Conservation (phyloP, 2,888 invertebrate genomes). For the Mesorhabditis belari region DNA sequence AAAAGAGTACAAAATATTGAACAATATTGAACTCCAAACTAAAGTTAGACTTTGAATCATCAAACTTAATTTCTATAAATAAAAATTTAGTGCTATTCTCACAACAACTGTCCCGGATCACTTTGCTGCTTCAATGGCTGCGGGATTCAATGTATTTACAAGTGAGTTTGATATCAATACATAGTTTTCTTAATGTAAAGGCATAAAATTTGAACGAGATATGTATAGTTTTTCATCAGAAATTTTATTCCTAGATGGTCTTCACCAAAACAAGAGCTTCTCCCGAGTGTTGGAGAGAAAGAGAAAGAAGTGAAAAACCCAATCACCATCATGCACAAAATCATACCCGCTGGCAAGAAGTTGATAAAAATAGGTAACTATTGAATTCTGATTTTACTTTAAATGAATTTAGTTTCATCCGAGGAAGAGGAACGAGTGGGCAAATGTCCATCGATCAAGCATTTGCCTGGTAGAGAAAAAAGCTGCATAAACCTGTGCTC, state of each 20-base stretch:
- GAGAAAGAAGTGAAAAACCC: background rate
- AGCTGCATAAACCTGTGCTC: background rate
- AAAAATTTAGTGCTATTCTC: conserved; percentile 1
- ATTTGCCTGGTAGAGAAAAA: background rate
- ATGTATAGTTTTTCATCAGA: too few species aligned
- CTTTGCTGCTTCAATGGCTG: conserved; percentile 47
- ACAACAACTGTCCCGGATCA: conserved; percentile 26
- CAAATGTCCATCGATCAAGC: background rate
- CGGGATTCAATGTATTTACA: conserved; percentile 14
- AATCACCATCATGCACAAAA: background rate
- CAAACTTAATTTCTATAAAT: too few species aligned
- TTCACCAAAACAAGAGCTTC: background rate
- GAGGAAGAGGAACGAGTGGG: background rate
- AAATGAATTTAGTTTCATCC: too few species aligned
- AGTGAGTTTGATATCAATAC: too few species aligned
- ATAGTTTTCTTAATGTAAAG: too few species aligned
- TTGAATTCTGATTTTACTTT: background rate
- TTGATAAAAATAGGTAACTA: background rate
- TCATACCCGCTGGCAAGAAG: background rate
- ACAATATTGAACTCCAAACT: too few species aligned
- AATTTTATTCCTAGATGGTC: too few species aligned
- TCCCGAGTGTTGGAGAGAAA: background rate
- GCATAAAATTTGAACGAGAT: too few species aligned
- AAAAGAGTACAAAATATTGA: too few species aligned
- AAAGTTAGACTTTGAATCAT: too few species aligned